Evolutionary conservation across 2,888 invertebrate species (phyloP), one percentile per base, ranked within the genome.

Genomic region (Lycaena phlaeas): DNA sequence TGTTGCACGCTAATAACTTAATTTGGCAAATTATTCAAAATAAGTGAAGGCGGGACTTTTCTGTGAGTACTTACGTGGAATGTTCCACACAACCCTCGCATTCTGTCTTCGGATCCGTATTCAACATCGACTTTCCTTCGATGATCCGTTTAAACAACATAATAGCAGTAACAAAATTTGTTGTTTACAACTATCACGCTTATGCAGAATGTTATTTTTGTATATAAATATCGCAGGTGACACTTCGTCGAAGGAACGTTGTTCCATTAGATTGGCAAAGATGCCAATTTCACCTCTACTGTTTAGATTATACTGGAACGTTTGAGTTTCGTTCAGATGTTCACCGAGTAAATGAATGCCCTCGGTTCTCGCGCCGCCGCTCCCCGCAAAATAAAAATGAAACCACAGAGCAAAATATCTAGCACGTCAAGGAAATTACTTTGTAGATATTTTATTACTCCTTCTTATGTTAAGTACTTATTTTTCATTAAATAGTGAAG

Each of bases 81-180:
- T 84, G 79, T 66, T 85, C 79, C 54, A 57, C 53, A 64, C 78
- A 82, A 48, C 74, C 77, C 54, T 75, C 68, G 57, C 84, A 85
- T 78, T 82, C 79, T 57, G 78, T 70, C 63, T 57, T 71, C 60
- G 52, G 59, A 52, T 76, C 68, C 40, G 64, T 60, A 49, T 79
- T 85, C 84, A 85, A 72, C 82, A 82, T 65, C 75, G 85, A 77
- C 60, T 85, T 82, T 85, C 85, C 69, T 82, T 84, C 75, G 74
- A 85, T 66, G 84, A 85, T 69, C 81, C 85, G 84, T 85, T 85
- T 81, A 82, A 82, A 72, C 85, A 85, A 67, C 85, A 85, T 85
- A 85, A 68, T 79, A 85, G 64, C 47, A 85, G 61, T 18, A 85
- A 59, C 46, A 85, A 68, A 45, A 85, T 82, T 61, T 84, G 81